Evolutionary conservation across 2,113 vertebrate genomes (phyloP).

Genomic region (Trachemys scripta): DNA sequence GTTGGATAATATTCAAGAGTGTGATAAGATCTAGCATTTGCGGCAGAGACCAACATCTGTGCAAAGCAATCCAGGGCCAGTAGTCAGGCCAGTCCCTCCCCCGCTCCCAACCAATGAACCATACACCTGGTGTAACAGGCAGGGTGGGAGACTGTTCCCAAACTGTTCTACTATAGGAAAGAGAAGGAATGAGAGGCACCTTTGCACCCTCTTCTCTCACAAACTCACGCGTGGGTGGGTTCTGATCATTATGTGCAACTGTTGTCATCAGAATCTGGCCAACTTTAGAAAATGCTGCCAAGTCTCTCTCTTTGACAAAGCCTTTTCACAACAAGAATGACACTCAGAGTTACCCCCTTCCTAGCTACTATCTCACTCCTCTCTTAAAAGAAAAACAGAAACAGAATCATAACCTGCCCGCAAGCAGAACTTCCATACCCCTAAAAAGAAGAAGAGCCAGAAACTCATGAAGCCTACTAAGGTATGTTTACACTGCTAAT

Average conservation of each 20-base stretch:
- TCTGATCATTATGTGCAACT: background rate
- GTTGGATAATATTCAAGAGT: background rate
- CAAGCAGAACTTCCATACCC: background rate
- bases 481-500: background rate
- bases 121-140: background rate
- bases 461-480: background rate
- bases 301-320: background rate
- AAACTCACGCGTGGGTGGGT: background rate
- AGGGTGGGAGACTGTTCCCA: background rate
- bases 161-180: background rate
- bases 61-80: background rate
- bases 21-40: background rate
- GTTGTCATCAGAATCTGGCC: background rate
- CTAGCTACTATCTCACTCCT: background rate
- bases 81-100: background rate
- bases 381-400: background rate
- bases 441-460: background rate
- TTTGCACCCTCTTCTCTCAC: background rate
- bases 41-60: background rate
- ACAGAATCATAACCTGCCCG: background rate
- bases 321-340: background rate
- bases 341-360: background rate
- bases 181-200: background rate
- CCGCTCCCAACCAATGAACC: background rate
- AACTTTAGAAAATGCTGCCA: background rate